Evolutionary conservation across 1,140 invertebrate genomes (phyloP), one percentile per base, ranked within the genome.

Genomic region (Apis dorsata): DNA sequence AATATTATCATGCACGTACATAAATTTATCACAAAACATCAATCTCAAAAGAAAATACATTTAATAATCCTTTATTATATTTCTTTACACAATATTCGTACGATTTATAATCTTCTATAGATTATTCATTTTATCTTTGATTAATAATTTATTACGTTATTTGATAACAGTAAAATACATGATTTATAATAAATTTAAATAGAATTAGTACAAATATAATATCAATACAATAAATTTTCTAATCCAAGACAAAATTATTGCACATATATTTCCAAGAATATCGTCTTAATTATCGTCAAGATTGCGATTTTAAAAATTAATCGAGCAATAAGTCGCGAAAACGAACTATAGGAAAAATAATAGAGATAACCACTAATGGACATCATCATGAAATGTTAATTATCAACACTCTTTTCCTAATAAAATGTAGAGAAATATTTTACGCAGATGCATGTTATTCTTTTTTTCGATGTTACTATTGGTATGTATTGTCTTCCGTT

Each of bases 401-500:
- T 9, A 21, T 44, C 65, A 7, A 15, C 19, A 34, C 49, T 34
- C 57, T 44, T 17, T 44, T 15, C 15, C 28, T 24, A 21, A 28
- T 44, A 7, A 17, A 62, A 69, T 59, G 21, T 12, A 10, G 24
- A 76, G 34, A 76, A 76, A 70, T 24, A 81, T 79, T 79, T 74
- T 21, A 28, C 51, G 75, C 71, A 63, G 57, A 83, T 55, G 68
- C 68, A 57, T 66, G 65, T 66, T 74, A 60, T 24, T n/a, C 19
- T 63, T 83, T 75, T 78, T 78, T 63, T 65, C 51, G 11, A 34
- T 15, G 19, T 17, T 44, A 70, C 69, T 70, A 63, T 88, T 85
- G 87, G 86, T 86, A 85, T 77, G 86, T 79, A 68, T 53, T 69
- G 60, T 85, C 68, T 88, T 88, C 86, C 86, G 86, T 88, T 88